Evolutionary conservation across 2,888 invertebrate species (phyloP).

Genomic region (Clostera curtula): DNA sequence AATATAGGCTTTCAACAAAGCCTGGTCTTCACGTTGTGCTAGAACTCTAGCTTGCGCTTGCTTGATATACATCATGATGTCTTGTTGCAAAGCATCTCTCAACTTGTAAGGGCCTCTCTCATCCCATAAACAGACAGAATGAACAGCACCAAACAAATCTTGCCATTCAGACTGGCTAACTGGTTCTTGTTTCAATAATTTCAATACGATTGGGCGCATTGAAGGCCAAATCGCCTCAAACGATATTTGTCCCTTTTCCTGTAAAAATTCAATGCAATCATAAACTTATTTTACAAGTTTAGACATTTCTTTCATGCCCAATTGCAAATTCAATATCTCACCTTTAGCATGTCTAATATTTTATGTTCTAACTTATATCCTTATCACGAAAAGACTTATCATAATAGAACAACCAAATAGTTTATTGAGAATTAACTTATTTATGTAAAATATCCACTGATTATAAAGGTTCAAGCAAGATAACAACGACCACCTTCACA

Average conservation of each 20-base stretch:
- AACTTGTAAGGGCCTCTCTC: slow-evolving; percentile 94
- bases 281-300: too few species aligned
- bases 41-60: slow-evolving; percentile 93
- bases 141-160: slow-evolving; percentile 96
- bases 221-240: slow-evolving; percentile 98
- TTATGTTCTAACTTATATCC: slow-evolving; percentile 14
- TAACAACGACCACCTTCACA: too few species aligned
- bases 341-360: slow-evolving; percentile 42
- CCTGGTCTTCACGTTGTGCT: slow-evolving; percentile 95
- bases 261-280: slow-evolving; percentile 32
- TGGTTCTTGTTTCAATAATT: slow-evolving; percentile 93
- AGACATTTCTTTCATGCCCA: too few species aligned
- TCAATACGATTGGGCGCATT: slow-evolving; percentile 95
- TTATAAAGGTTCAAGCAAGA: too few species aligned
- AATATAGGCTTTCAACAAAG: slow-evolving; percentile 96
- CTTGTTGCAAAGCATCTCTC: slow-evolving; percentile 89
- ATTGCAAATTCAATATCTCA: slow-evolving; percentile 12
- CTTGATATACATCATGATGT: slow-evolving; percentile 95
- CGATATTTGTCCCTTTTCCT: slow-evolving; percentile 87
- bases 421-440: too few species aligned
- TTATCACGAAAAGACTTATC: slow-evolving; percentile 25
- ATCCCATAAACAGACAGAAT: slow-evolving; percentile 97
- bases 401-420: slow-evolving; percentile 19
- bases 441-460: too few species aligned
- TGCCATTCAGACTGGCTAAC: slow-evolving; percentile 98